A percentile compares a stretch with the other conserved stretches of the same genome.
Evolutionary conservation across 92 coral and sea anemone genomes (phyloP).

Genomic region (Meandrina meandrites): DNA sequence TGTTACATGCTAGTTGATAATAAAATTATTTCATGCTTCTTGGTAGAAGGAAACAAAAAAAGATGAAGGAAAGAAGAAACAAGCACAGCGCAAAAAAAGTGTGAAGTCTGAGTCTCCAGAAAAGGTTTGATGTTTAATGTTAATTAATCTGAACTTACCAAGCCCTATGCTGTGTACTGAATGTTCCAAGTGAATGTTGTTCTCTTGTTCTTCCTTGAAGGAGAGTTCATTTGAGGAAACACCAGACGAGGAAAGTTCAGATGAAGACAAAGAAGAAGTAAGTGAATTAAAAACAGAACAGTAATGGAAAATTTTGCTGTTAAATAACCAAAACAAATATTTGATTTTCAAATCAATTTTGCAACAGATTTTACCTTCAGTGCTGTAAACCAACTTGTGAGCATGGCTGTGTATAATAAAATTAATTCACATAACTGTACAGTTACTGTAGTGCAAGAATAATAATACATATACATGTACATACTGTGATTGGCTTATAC

Average conservation of each 20-base stretch:
- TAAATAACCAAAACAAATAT: no score
- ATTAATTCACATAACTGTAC: not conserved
- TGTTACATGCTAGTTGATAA: no score
- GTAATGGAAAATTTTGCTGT: not conserved
- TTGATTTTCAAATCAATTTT: no score
- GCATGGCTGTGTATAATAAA: not conserved
- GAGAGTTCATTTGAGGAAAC: constrained; percentile 41
- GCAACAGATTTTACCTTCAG: no score
- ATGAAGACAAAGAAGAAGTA: constrained; percentile 35
- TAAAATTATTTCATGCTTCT: not conserved
- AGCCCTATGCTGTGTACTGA: not conserved
- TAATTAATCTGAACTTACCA: not conserved
- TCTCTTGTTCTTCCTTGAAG: not conserved
- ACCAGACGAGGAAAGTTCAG: constrained; percentile 62
- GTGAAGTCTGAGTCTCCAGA: constrained; percentile 35
- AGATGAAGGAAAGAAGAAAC: constrained; percentile 25
- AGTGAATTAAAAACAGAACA: not conserved
- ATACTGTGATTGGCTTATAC: no score
- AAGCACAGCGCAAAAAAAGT: constrained; percentile 10
- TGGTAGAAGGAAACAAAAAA: not conserved
- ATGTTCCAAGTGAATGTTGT: not conserved
- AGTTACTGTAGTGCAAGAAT: no score
- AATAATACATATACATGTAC: no score
- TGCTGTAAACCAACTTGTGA: not conserved
- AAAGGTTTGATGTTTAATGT: not conserved